These are phyloP conservation scores for Sapayoa aenigma DNA, from an alignment of 2,113 vertebrate genomes.

Conservation along the genomic window DNA sequence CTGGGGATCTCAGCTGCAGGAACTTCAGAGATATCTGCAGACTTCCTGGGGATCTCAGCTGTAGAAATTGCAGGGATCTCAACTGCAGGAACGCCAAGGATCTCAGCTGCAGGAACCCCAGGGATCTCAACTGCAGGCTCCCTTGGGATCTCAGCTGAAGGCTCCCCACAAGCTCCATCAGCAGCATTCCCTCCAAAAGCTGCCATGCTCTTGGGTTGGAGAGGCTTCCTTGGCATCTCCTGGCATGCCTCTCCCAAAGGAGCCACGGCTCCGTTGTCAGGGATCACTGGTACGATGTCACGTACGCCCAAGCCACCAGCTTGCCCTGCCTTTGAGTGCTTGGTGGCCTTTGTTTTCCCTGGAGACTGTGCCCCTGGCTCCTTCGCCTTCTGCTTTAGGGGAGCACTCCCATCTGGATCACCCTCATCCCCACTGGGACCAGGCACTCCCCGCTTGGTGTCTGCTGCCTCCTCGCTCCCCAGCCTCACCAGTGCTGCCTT, in stretches of 20 bases:
- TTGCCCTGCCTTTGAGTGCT: neutral
- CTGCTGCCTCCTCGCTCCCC: neutral
- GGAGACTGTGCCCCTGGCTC: neutral
- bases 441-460: accelerated
- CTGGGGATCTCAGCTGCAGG: neutral
- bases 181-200: neutral
- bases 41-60: neutral
- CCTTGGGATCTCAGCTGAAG: neutral
- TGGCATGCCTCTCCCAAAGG: accelerated
- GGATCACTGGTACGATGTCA: neutral
- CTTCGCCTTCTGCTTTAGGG: neutral
- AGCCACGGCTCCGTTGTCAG: neutral
- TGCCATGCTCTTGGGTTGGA: accelerated
- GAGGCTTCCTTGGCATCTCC: neutral
- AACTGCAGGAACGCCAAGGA: accelerated
- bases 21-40: neutral
- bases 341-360: neutral
- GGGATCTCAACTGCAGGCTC: neutral
- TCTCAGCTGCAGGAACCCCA: accelerated
- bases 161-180: neutral
- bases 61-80: neutral
- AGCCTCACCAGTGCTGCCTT: neutral
- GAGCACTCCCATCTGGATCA: accelerated
- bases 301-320: neutral
- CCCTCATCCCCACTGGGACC: accelerated